Conservation (phyloP, 2,113 vertebrate species). For the Jaculus jaculus region DNA sequence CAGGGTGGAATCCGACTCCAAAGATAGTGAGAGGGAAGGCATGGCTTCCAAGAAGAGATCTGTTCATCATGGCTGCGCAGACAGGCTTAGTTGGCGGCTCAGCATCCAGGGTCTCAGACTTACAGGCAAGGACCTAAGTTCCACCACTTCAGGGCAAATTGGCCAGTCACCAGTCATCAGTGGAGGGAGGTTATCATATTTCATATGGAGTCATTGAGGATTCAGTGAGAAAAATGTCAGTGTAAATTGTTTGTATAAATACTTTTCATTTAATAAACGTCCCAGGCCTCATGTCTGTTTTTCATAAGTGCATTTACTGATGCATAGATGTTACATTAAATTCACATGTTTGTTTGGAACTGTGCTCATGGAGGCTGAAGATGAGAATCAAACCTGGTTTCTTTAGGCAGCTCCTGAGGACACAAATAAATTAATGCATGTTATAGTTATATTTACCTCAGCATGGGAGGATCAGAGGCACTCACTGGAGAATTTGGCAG, state of each 20-base stretch:
- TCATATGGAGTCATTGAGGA: background rate
- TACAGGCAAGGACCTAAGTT: background rate
- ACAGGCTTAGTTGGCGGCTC: background rate
- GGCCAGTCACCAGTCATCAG: background rate
- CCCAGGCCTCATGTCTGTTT: background rate
- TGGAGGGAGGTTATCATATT: background rate
- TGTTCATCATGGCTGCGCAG: background rate
- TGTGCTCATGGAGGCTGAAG: background rate
- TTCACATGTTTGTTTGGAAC: background rate
- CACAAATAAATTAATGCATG: background rate
- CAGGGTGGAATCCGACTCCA: background rate
- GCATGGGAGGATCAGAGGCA: background rate
- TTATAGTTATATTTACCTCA: background rate
- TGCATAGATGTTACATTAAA: background rate
- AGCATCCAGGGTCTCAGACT: background rate
- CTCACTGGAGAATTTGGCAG: background rate
- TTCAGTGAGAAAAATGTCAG: background rate
- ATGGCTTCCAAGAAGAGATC: background rate
- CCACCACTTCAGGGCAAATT: background rate
- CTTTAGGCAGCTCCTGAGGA: background rate
- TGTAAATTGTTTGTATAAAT: background rate
- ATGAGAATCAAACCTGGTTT: background rate
- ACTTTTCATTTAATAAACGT: background rate
- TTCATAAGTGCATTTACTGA: background rate
- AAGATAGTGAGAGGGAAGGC: background rate